These are phyloP conservation scores for Dunckerocampus dactyliophorus DNA, from an alignment of 2,113 vertebrate species.

Conservation along the genomic window DNA sequence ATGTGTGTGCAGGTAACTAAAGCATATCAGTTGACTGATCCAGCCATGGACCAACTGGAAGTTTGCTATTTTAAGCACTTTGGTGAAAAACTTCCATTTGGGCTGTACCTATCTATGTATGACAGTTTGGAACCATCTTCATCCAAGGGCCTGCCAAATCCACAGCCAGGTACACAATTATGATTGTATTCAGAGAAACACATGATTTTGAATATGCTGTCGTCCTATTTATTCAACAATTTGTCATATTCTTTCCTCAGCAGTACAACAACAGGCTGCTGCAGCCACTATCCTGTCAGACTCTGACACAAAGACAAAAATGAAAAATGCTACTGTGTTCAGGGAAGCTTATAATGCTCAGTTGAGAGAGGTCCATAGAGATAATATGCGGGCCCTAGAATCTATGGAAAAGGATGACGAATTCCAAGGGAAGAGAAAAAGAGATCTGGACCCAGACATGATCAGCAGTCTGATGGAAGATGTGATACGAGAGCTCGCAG, in stretches of 20 bases:
- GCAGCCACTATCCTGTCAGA: background rate
- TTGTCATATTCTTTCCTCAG: conserved; percentile 12
- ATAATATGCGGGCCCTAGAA: conserved; percentile 59
- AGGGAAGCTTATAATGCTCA: conserved; percentile 55
- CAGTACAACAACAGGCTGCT: background rate
- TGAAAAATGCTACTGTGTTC: conserved; percentile 24
- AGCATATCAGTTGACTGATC: conserved; percentile 17
- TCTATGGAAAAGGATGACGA: conserved; percentile 32
- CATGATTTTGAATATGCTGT: background rate
- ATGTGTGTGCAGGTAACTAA: conserved; percentile 53
- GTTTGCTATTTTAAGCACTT: conserved; percentile 38
- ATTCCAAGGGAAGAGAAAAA: background rate
- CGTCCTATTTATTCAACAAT: background rate
- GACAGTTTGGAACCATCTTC: conserved; percentile 19
- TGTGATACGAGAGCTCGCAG: conserved; percentile 61
- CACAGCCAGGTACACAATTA: conserved; percentile 38
- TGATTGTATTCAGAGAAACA: background rate
- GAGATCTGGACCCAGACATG: conserved; percentile 1
- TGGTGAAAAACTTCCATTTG: conserved; percentile 45
- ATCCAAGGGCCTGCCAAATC: background rate
- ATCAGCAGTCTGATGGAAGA: conserved; percentile 63
- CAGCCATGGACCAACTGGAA: conserved; percentile 54
- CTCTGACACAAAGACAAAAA: conserved; percentile 49
- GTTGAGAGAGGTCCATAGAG: conserved; percentile 62
- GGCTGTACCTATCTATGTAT: conserved; percentile 59